phyloP scores from a whole-genome alignment of 1,140 invertebrate genomes.

The Macrobrachium rosenbergii region DNA sequence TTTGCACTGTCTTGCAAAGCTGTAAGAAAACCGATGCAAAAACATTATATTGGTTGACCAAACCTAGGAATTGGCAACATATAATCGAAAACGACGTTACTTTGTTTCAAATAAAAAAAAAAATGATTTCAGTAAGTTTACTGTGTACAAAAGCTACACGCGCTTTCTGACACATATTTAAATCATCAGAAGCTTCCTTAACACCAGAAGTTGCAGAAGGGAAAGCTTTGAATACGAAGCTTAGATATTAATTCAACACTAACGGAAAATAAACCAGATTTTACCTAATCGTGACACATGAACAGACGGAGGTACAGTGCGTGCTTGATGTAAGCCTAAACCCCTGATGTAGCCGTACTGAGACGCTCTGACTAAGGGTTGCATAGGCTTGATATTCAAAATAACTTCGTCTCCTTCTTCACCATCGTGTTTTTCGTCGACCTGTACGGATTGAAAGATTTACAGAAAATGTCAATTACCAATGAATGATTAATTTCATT shows the following conservation, averaged over 20 bases:
- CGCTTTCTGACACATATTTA: background rate
- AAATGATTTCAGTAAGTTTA: background rate
- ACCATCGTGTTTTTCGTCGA: conserved; percentile 70
- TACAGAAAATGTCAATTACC: background rate
- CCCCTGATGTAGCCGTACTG: conserved; percentile 77
- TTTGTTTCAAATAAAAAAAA: no score
- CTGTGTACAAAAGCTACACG: no score
- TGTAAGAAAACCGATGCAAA: background rate
- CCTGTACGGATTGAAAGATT: conserved; percentile 44
- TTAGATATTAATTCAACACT: no score
- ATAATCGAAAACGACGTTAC: no score
- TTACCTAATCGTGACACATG: conserved; percentile 67
- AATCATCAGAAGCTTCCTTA: no score
- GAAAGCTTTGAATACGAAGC: no score
- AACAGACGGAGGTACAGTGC: conserved; percentile 57
- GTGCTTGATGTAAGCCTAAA: conserved; percentile 64
- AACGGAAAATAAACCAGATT: background rate
- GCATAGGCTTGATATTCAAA: conserved; percentile 92
- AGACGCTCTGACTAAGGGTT: conserved; percentile 80
- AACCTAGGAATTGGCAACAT: no score
- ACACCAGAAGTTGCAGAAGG: no score
- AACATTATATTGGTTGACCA: background rate
- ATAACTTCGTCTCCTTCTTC: conserved; percentile 84
- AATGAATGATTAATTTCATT: background rate
- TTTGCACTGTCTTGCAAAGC: conserved; percentile 64